Base-by-base conservation (phyloP, 2,888 invertebrate species). In the Malthinus seriepunctatus region DNA sequence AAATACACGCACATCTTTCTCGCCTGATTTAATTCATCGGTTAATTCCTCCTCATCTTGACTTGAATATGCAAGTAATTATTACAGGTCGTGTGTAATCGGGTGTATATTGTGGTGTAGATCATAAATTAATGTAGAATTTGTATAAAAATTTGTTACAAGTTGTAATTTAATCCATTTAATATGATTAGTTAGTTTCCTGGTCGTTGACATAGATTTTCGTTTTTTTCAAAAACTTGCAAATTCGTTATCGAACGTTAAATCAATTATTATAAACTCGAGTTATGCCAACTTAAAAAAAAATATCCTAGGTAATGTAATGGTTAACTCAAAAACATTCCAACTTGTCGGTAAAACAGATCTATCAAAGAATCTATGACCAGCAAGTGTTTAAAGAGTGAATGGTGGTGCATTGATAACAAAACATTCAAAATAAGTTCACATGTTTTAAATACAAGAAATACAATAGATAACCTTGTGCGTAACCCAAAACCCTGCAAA, bases 381-480 rank as follows among this genome's bases (percentile, higher is more conserved):
- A 65, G 69, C 70, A 71, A 71, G 71, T 71, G 72, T 72, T 70
- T 70, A 71, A 65, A 70, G 70, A 72, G 69, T 72, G 73, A 73
- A 73, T 72, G 71, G 71, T 67, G n/a, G 67, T 68, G 69, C 71
- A 72, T 72, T 71, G 71, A 72, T 72, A 69, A 74, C 72, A 74
- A 73, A 72, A 70, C 66, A 67, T 67, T 60, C 67, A 65, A 69
- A 66, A 63, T 61, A 62, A 66, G 68, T 71, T 71, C 71, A 71
- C 71, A 69, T 70, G 67, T 71, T 73, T 71, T 72, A 69, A 72
- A 71, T 70, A 69, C 69, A 63, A 59, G 59, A 56, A 59, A 55
- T 63, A 73, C 71, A 72, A 72, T 71, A 65, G 70, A 54, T 67
- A 70, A 69, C 74, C 74, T 74, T 74, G 71, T 67, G 63, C 66